Conservation (phyloP, 2,797 vertebrate genomes). For the Rhodeus uyekii region DNA sequence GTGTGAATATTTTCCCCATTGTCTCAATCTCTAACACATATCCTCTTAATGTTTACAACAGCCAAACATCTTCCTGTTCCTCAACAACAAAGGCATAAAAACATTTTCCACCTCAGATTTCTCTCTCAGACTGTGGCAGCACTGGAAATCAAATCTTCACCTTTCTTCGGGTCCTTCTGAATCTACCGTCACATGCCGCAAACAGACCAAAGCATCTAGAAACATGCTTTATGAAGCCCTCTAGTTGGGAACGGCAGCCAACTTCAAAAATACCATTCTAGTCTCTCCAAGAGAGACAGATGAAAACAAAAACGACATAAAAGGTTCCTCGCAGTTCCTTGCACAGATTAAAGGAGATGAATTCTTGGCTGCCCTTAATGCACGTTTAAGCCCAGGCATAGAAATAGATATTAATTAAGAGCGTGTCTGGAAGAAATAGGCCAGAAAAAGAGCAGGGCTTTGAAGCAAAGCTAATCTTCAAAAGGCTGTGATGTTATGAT, state of each 20-base stretch:
- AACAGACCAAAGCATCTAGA: constrained; percentile 46
- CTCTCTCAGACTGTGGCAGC: constrained; percentile 9
- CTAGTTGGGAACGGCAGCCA: constrained; percentile 49
- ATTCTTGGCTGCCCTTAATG: constrained; percentile 59
- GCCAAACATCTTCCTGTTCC: constrained; percentile 36
- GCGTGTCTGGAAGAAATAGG: constrained; percentile 51
- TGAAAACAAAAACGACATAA: constrained; percentile 48
- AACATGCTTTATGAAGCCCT: constrained; percentile 51
- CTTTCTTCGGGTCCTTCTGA: constrained; percentile 44
- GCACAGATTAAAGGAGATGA: constrained; percentile 61
- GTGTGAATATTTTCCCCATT: constrained; percentile 17
- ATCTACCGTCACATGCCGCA: constrained; percentile 5
- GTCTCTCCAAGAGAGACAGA: constrained; percentile 51
- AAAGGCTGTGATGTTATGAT: constrained; percentile 54
- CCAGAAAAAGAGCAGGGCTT: constrained; percentile 52
- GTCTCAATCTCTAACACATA: constrained; percentile 1
- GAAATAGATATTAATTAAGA: constrained; percentile 61
- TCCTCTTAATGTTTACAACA: constrained; percentile 33
- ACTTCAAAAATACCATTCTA: constrained; percentile 48
- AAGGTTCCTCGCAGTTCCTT: constrained; percentile 54
- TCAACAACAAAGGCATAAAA: constrained; percentile 39
- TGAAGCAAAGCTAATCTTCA: constrained; percentile 58
- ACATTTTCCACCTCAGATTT: constrained; percentile 25
- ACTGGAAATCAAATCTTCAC: constrained; percentile 51
- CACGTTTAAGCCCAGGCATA: constrained; percentile 55